Evolutionary conservation across 2,113 vertebrate genomes (phyloP), one percentile per base, ranked within the genome.

Genomic region (Nerophis lumbriciformis): DNA sequence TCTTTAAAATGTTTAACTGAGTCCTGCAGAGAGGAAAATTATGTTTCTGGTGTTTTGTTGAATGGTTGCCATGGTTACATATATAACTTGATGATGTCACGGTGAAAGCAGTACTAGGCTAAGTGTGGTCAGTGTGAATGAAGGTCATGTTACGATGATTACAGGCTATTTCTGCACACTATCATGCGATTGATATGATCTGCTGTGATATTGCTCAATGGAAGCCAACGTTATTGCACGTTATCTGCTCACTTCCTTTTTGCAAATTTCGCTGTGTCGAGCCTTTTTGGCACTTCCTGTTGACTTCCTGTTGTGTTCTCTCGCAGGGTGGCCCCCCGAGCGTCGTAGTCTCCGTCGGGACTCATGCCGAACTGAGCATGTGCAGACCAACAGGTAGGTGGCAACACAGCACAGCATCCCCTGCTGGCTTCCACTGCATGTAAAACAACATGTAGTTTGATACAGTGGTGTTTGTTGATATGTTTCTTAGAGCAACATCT

Each of bases 261-360:
- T 45, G 11, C 28, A 28, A 28, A 28, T 28, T 3, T 28, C 28
- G 12, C 42, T 45, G 5, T 36, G 21, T 36, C 51, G 28, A 53
- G 21, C 51, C 21, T 53, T 53, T 53, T 28, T 28, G 51, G 28
- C 69, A 80, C 73, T 80, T 79, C 75, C 79, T 77, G 71, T 73
- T 64, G 37, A 45, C 42, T 45, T 45, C 11, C 42, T 35, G 11
- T 53, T 36, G 8, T 35, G 51, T 28, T 53, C 12, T 53, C 19
- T 53, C 35, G 28, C 51, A 53, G 51, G 50, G 2, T 63, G 16
- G 63, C 44, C 54, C 51, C 68, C 6, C 8, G 55, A 58, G 10
- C 42, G 12, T 3, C 10, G 12, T 11, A 4, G 42, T 45, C 42
- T 45, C 42, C 12, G 28, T 28, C 28, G 28, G 42, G 42, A 12